These are phyloP conservation scores for Notospermus geniculatus DNA, from an alignment of 1,140 invertebrate species.

Conservation along the genomic window DNA sequence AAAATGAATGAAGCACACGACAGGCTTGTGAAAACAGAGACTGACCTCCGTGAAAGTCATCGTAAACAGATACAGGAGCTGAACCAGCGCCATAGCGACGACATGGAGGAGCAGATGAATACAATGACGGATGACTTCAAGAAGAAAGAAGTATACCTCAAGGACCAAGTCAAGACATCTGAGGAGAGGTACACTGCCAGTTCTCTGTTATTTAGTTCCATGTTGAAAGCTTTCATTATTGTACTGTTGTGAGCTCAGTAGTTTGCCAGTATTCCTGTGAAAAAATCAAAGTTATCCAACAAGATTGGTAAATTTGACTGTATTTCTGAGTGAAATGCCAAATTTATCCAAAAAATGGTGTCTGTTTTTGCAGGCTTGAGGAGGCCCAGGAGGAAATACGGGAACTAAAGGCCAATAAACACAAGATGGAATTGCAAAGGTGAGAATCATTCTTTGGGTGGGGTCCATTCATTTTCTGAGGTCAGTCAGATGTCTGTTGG, in stretches of 20 bases:
- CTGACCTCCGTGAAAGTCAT: conserved; percentile 34
- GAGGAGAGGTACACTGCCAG: conserved; percentile 20
- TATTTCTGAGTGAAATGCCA: neutral
- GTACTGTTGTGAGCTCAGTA: too few relatives aligned
- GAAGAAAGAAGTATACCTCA: conserved; percentile 32
- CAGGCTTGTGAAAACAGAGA: conserved; percentile 28
- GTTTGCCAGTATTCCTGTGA: neutral
- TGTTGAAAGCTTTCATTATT: too few relatives aligned
- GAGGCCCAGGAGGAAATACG: conserved; percentile 36
- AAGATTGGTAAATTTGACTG: neutral
- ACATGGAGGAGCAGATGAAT: conserved; percentile 34
- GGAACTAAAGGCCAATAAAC: conserved; percentile 33
- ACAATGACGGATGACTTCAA: conserved; percentile 35
- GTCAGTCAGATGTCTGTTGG: too few relatives aligned
- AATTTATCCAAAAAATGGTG: neutral
- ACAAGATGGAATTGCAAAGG: conserved; percentile 47
- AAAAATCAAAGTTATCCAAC: neutral
- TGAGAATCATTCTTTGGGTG: too few relatives aligned
- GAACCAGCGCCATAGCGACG: conserved; percentile 33
- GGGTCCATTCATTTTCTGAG: too few relatives aligned
- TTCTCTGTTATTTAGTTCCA: too few relatives aligned
- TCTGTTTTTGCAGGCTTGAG: conserved; percentile 29
- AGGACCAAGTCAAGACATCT: conserved; percentile 26
- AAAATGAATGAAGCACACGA: conserved; percentile 39
- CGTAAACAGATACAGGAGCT: conserved; percentile 36